Base-by-base conservation (phyloP, 2,113 vertebrate genomes). In the Parotia lawesii region DNA sequence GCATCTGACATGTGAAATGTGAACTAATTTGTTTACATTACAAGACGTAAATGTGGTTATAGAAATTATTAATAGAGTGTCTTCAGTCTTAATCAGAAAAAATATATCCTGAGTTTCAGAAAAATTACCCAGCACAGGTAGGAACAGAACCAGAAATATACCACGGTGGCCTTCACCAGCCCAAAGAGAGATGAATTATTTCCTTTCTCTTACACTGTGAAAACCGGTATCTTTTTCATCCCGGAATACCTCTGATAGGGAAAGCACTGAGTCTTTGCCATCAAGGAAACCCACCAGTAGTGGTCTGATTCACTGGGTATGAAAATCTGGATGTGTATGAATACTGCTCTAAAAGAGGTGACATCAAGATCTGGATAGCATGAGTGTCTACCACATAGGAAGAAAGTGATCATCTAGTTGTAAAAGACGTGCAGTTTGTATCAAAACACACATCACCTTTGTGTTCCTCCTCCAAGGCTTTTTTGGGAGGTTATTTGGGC, bases 1-100 rank as follows among this genome's bases (percentile, higher is more conserved):
- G 31, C 29, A 45, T 38, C 69, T 95, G 86, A 93, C 70, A 88
- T 10, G 4, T 25, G 57, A 78, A 89, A 96, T 42, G 69, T 67
- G 83, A 78, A 64, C 51, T 81, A 44, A 64, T 92, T 93, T 89
- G 75, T 78, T 96, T 66, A 94, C 95, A 92, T 94, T 81, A 94
- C 58, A 95, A 92, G 93, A 85, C 38, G 93, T 76, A 97, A 90
- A 93, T 66, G 77, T 77, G 54, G 84, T 82, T 96, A 86, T 85
- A 95, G 87, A 94, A 97, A 97, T n/a, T n/a, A n/a, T n/a, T 96
- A 97, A 97, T 38, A 87, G 58, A 47, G 60, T 53, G 78, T 85
- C 96, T 98, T 98, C 95, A 87, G 87, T 89, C 95, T 97, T 96
- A 96, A 97, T 92, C 91, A 93, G 88, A 95, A 98, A 96, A 90